A percentile compares a stretch with the other conserved stretches of the same genome.
Conservation (phyloP, 1,140 invertebrate genomes). For the Eulimnadia texana region DNA sequence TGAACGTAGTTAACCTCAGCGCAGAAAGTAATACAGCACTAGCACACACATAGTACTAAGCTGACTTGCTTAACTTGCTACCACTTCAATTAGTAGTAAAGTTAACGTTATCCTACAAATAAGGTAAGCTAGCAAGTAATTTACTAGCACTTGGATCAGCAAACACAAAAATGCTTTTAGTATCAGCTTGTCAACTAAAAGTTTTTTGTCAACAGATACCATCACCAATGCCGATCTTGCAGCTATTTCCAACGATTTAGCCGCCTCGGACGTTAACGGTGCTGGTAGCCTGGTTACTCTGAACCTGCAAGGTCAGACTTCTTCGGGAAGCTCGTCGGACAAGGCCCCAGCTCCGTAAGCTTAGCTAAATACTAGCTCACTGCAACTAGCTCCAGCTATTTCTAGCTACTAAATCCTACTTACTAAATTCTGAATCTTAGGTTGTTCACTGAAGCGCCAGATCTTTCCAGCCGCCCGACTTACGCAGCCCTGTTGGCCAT, state of each 20-base stretch:
- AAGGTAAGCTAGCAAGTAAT: too few relatives aligned
- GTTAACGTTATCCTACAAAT: too few relatives aligned
- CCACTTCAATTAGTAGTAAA: neutral
- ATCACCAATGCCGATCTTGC: neutral
- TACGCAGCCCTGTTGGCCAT: constrained; percentile 18
- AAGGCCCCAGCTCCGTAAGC: constrained; percentile 13
- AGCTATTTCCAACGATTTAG: constrained; percentile 17
- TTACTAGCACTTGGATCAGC: too few relatives aligned
- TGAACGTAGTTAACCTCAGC: too few relatives aligned
- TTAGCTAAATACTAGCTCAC: constrained; percentile 1
- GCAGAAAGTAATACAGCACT: too few relatives aligned
- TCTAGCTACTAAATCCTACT: neutral
- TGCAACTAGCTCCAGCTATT: constrained; percentile 16
- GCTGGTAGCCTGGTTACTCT: constrained; percentile 7
- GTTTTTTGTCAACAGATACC: neutral
- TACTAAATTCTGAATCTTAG: constrained; percentile 20
- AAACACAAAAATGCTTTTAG: neutral
- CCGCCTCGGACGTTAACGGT: constrained; percentile 12
- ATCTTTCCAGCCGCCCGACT: constrained; percentile 16
- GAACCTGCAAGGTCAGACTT: constrained; percentile 15
- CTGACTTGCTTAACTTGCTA: too few relatives aligned
- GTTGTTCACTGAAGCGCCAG: constrained; percentile 18
- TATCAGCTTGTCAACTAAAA: too few relatives aligned
- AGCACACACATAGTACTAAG: too few relatives aligned
- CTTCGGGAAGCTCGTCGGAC: constrained; percentile 9